phyloP scores from a whole-genome alignment of 2,113 vertebrate genomes.

The Eurystomus gularis region DNA sequence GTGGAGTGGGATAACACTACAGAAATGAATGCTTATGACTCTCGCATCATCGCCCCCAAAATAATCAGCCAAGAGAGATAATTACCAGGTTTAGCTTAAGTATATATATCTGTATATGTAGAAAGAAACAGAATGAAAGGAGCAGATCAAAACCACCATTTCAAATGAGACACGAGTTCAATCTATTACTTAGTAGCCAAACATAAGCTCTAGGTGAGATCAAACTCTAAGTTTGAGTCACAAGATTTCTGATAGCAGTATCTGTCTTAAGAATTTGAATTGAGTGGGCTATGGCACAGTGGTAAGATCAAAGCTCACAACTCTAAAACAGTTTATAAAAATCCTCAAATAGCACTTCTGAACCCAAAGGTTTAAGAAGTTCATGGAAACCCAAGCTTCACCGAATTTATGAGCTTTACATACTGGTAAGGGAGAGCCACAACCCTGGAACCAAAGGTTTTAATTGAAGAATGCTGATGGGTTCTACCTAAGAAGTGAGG shows the following conservation, averaged over 20 bases:
- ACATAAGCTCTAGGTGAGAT: not conserved
- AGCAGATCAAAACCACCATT: not conserved
- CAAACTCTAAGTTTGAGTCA: not conserved
- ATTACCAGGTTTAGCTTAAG: conserved; percentile 46
- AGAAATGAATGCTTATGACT: conserved; percentile 78
- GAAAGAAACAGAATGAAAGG: not conserved
- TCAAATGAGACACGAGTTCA: not conserved
- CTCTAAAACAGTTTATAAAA: not conserved
- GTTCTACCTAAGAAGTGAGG: not conserved
- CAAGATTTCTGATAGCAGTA: not conserved
- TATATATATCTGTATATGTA: not conserved
- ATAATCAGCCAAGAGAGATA: conserved; percentile 70
- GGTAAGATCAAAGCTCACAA: not conserved
- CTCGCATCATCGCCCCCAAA: conserved; percentile 69
- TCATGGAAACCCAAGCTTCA: not conserved
- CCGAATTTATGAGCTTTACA: not conserved
- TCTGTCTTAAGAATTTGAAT: not conserved
- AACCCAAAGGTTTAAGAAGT: not conserved
- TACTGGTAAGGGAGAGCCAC: not conserved
- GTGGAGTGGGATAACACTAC: conserved; percentile 77
- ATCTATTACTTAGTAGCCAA: not conserved
- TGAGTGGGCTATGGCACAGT: not conserved
- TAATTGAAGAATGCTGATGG: not conserved
- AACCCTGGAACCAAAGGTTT: not conserved
- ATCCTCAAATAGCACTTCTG: not conserved